Base-by-base conservation (phyloP, 92 coral and sea anemone genomes). In the Zoanthus gigantus region DNA sequence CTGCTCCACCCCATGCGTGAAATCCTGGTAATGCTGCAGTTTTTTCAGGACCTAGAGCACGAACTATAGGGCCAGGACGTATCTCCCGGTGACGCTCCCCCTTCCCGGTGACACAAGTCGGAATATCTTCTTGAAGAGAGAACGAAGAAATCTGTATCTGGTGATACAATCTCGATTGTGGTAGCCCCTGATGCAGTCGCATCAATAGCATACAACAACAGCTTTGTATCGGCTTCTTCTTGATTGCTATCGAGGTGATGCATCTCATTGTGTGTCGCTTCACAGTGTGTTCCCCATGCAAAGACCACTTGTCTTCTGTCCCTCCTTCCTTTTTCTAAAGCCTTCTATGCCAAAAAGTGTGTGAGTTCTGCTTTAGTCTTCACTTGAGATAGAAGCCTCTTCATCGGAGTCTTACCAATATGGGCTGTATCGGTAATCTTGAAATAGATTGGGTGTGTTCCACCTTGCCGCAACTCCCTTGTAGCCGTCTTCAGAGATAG, bases 191-290 rank as follows among this genome's bases (percentile, higher is more conserved):
- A 29, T 66, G 79, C 50, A 37, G 95, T 89, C 10, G 95, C 88
- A 71, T 78, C 90, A 15, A 92, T 58, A 7, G 91, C 89, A 6
- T 92, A 90, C 77, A 89, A 61, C 47, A 92, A 32, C 28, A 92
- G 79, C 89, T 74, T 91, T 13, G 90, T 92, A 84, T 92, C 90
- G 52, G 92, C 94, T 63, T 92, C 94, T 76, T 92, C 94, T 12
- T 89, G 90, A 63, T 74, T 87, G 67, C 92, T 89, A 23, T 88
- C 30, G 56, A 91, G 88, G 77, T 82, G 32, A 34, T 80, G 29
- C 86, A 92, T 79, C 47, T 85, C 89, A 56, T 47, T 91, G 75
- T 83, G 80, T 23, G 89, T 91, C 28, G 79, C 91, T 61, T 88
- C 28, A 42, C 88, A 88, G 5, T 54, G 56, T 63, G 34, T 61